These are phyloP conservation scores for Chionomys nivalis DNA, from an alignment of 2,113 vertebrate genomes.

Conservation along the genomic window DNA sequence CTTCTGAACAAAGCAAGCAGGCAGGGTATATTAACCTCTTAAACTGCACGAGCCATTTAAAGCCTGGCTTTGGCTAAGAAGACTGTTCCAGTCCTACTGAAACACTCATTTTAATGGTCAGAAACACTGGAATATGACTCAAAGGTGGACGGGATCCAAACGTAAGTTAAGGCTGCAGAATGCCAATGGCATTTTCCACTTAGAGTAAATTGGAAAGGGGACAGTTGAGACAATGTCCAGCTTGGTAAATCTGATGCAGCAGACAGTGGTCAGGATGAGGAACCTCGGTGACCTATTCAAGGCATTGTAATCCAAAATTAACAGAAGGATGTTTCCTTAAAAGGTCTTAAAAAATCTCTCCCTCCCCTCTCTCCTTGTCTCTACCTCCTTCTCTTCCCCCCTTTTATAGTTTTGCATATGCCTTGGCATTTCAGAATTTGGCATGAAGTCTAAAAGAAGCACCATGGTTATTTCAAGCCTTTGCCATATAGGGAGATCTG, in stretches of 20 bases:
- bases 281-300: slow-evolving; percentile 52
- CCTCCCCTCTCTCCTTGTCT: background rate
- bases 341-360: background rate
- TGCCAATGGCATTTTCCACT: slow-evolving; percentile 69
- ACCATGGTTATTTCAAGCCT: background rate
- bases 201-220: slow-evolving; percentile 62
- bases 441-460: background rate
- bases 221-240: slow-evolving; percentile 29
- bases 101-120: slow-evolving; percentile 76
- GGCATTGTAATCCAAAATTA: slow-evolving; percentile 55
- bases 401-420: background rate
- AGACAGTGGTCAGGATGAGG: slow-evolving; percentile 47
- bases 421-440: background rate
- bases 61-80: slow-evolving; percentile 63
- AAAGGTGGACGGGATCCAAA: slow-evolving; percentile 73
- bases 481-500: background rate
- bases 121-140: slow-evolving; percentile 57
- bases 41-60: slow-evolving; percentile 67
- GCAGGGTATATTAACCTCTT: slow-evolving; percentile 73
- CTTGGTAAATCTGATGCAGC: slow-evolving; percentile 27
- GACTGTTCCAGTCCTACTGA: slow-evolving; percentile 64
- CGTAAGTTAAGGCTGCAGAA: slow-evolving; percentile 65
- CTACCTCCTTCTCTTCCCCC: background rate
- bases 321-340: background rate
- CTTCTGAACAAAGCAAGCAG: slow-evolving; percentile 68